Evolutionary conservation across 2,888 invertebrate genomes (phyloP), one percentile per base, ranked within the genome.

Genomic region (Oscheius sp.): DNA sequence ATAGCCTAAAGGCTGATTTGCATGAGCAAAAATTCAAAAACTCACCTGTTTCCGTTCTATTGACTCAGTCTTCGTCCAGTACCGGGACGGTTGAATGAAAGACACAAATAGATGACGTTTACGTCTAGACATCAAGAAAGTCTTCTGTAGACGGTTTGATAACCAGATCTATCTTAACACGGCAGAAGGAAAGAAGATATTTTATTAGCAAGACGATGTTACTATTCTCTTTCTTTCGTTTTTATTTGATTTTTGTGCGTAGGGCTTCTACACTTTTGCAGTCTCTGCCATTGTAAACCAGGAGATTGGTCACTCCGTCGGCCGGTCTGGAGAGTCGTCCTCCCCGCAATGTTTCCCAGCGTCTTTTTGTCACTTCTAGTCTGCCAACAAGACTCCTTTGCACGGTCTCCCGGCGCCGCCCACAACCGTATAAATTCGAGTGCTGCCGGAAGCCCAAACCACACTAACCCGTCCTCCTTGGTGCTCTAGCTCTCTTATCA

Each of bases 321-420:
- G 44, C 59, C 59, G 59, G 59, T 44, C 59, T 54, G 20, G 32
- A 22, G 36, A 59, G 24, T 59, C 59, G 44, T 12, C 44, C 59
- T 41, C n/a, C 2, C 8, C 54, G 32, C 32, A 33, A 24, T 54
- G 54, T 54, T 54, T 17, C 54, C n/a, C 28, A 24, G 33, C 44
- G 59, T 41, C 59, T 59, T 59, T 59, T 59, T 59, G 59, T 59
- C 59, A 59, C 59, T 44, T 59, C 59, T 41, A 59, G 59, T 41
- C 59, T 59, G 59, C 59, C 59, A 44, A 41, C 59, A 28, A 20
- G 44, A 26, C 24, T 20, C 28, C n/a, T 26, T 41, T 44, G 26
- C 28, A 26, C n/a, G 26, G 28, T 41, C 28, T 30, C n/a, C n/a
- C 59, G 59, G 59, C 59, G 44, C 59, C 59, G 59, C 59, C 59